A percentile compares a stretch with the other conserved stretches of the same genome.
These are phyloP conservation scores for Eumaeus atala DNA, from an alignment of 1,140 invertebrate genomes.

Conservation along the genomic window DNA sequence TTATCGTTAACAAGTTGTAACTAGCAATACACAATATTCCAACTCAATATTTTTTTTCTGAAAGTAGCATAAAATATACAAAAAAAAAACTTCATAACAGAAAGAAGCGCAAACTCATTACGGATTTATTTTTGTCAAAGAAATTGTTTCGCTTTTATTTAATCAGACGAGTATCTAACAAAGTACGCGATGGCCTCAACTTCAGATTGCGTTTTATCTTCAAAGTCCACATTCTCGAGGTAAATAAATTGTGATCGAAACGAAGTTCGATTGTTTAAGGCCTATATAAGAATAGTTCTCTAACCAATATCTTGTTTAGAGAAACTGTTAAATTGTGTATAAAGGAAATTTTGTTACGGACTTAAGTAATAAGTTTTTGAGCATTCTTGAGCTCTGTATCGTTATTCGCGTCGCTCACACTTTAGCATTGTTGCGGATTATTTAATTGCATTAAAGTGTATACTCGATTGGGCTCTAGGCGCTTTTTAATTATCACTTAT, in stretches of 20 bases:
- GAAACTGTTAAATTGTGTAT: conserved; percentile 3
- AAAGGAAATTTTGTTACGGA: conserved; percentile 7
- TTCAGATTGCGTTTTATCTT: conserved; percentile 55
- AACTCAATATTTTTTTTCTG: too few relatives aligned
- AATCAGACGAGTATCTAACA: conserved; percentile 34
- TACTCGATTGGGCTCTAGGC: too few relatives aligned
- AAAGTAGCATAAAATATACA: too few relatives aligned
- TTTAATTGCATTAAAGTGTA: too few relatives aligned
- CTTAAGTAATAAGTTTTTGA: background rate
- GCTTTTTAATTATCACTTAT: too few relatives aligned
- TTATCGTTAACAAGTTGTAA: too few relatives aligned
- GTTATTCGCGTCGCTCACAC: too few relatives aligned
- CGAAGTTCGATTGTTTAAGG: conserved; percentile 2
- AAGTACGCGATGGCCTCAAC: conserved; percentile 35
- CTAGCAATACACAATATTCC: too few relatives aligned
- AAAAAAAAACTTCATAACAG: too few relatives aligned
- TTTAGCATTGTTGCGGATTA: too few relatives aligned
- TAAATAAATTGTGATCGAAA: conserved; percentile 46
- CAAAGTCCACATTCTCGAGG: conserved; percentile 57
- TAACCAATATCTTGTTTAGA: conserved; percentile 30
- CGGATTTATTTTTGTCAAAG: conserved; percentile 27
- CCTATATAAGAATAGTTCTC: conserved; percentile 42
- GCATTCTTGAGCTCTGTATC: background rate
- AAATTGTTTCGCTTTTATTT: conserved; percentile 27
- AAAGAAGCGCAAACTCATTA: conserved; percentile 6